Base-by-base conservation (phyloP, 2,888 invertebrate species). In the Acrobeloides nanus region DNA sequence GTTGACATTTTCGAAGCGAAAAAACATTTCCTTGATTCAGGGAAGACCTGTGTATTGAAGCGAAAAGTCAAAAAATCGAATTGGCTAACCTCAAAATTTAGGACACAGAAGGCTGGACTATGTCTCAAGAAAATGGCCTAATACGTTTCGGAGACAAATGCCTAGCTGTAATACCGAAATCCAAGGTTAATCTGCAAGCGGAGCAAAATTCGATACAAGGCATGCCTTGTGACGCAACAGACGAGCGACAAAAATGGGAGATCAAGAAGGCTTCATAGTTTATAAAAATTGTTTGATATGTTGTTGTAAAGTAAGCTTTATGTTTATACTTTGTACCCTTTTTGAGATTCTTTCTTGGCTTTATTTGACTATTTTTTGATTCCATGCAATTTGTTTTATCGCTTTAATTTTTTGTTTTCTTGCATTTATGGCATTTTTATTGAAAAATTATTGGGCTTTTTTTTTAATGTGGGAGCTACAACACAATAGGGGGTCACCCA, bases 211-310 rank as follows among this genome's bases (percentile, higher is more conserved):
- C 42, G 3, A 15, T 60, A 4, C 49, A 49, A 17, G 57, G 55
- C 3, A 46, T 55, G 24, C 47, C 50, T 4, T 68, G 68, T 43
- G 61, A 64, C 25, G 33, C 51, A 1, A 50, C 59, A 12, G 63
- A 66, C 37, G 48, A 43, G 6, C 43, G 54, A 0, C 66, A 69
- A 39, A 53, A 59, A 46, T 68, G 68, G 68, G 41, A 57, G 26
- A 3, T 42, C 2, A 50, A 25, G 10, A 4, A 48, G 8, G 24
- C 38, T 29, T 21, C 29, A 5, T 26, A 26, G 32, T 18, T 47
- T 45, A 46, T n/a, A 48, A 2, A 10, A 25, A 3, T 38, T 35
- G 39, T 23, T 21, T 26, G n/a, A 24, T 1, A 31, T 8, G 17
- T 38, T 38, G 20, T 40, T 40, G 12, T 26, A 42, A 42, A 2